Evolutionary conservation across 2,888 invertebrate species (phyloP).

Genomic region (Orthonevra nobilis): DNA sequence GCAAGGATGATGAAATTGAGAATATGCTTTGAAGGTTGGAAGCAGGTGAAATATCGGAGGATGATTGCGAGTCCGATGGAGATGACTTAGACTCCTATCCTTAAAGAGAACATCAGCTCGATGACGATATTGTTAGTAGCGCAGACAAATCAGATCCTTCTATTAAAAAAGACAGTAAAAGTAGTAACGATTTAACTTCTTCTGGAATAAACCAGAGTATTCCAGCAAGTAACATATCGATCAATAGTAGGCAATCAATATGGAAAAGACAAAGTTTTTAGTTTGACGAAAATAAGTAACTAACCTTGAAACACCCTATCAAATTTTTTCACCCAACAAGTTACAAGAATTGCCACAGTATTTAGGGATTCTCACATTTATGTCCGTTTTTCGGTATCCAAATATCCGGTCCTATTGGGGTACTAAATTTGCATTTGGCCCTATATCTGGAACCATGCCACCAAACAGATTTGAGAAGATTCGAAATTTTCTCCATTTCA

Average conservation of each 20-base stretch:
- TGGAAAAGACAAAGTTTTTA: background rate
- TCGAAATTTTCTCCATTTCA: conserved; percentile 26
- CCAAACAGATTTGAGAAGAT: too few relatives aligned
- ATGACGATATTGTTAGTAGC: too few relatives aligned
- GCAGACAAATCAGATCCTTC: too few relatives aligned
- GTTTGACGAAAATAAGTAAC: background rate
- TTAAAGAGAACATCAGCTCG: conserved; percentile 4
- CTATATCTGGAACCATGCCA: too few relatives aligned
- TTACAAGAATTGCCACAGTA: too few relatives aligned
- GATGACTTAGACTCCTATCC: conserved; percentile 5
- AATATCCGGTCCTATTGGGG: too few relatives aligned
- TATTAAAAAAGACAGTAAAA: too few relatives aligned
- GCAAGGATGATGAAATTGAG: conserved; percentile 4
- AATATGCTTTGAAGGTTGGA: conserved; percentile 1
- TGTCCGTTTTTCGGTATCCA: too few relatives aligned
- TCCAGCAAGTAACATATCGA: conserved; percentile 1
- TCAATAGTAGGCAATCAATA: background rate
- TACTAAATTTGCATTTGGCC: too few relatives aligned
- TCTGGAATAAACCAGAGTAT: background rate
- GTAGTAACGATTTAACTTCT: too few relatives aligned
- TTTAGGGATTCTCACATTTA: too few relatives aligned
- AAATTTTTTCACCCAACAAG: background rate
- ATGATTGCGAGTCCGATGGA: conserved; percentile 1
- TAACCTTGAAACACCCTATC: conserved; percentile 1
- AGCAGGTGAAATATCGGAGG: conserved; percentile 2